phyloP scores from a whole-genome alignment of 2,113 vertebrate species.

The Marcusenius ussheri region DNA sequence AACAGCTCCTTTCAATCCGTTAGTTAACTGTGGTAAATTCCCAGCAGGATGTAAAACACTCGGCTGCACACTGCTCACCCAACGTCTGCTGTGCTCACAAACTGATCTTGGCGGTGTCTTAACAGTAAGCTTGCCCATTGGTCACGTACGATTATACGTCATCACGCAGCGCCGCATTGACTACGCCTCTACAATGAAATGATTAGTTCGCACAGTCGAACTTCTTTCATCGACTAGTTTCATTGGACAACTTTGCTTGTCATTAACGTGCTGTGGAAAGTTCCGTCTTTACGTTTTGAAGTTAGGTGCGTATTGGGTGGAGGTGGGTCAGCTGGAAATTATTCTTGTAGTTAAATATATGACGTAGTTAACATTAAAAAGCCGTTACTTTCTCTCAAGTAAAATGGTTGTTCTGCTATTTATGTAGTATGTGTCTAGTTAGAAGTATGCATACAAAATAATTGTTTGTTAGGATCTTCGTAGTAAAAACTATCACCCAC shows the following conservation, averaged over 20 bases:
- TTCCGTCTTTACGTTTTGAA: background rate
- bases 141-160: slow-evolving; percentile 21
- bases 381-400: background rate
- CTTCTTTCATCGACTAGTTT: background rate
- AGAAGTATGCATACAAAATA: background rate
- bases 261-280: background rate
- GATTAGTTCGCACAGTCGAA: slow-evolving; percentile 18
- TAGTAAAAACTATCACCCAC: background rate
- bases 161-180: background rate
- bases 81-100: slow-evolving; percentile 32
- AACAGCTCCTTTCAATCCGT: background rate
- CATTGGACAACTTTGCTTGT: background rate
- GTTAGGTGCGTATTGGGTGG: background rate
- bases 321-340: background rate
- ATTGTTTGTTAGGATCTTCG: background rate
- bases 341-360: background rate
- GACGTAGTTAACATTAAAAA: background rate
- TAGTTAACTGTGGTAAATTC: background rate
- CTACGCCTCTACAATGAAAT: background rate
- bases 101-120: slow-evolving; percentile 53
- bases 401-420: background rate
- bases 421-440: background rate
- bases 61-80: background rate
- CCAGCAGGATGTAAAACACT: background rate
- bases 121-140: slow-evolving; percentile 33